Evolutionary conservation across 1,140 invertebrate species (phyloP), one percentile per base, ranked within the genome.

Genomic region (Popillia japonica): DNA sequence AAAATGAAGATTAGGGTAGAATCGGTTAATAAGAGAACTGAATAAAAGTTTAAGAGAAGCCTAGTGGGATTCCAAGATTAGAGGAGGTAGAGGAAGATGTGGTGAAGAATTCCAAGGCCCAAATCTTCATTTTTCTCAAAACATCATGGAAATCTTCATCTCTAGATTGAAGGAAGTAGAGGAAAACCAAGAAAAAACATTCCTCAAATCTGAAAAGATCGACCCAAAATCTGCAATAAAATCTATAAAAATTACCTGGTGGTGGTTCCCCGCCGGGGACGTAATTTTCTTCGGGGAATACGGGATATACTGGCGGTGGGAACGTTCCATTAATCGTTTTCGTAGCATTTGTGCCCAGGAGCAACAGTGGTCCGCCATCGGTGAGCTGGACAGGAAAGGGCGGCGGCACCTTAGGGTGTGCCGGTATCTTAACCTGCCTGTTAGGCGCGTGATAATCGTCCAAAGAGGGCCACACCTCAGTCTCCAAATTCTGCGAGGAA

Each of bases 311-410:
- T 86, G 87, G 80, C 86, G 88, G 83, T 82, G 78, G 77, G 86
- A 85, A 82, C 88, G 88, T 83, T 87, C 88, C 87, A 88, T 92
- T 90, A 88, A 91, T 89, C 80, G 91, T 90, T 88, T 89, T 87
- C 86, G 90, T 90, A 82, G 88, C 88, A 85, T 92, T 91, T 81
- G 89, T 88, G 55, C 92, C 92, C 81, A 94, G 88, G 86, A 94
- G 91, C 87, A 93, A 90, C 81, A 94, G 89, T 79, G 95, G 94
- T 80, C 94, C 95, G 78, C 92, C 90, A 80, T 95, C 93, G 81
- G 90, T 90, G 83, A 96, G 90, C 87, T 94, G 94, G 85, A 96
- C 92, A 82, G 95, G 95, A 92, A 96, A 96, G 84, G 95, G 95
- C 88, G 95, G 95, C 86, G 95, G 94, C 81, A 96, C 90, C 34